These are phyloP conservation scores for Thera britannica DNA, from an alignment of 2,888 invertebrate genomes.

Conservation along the genomic window DNA sequence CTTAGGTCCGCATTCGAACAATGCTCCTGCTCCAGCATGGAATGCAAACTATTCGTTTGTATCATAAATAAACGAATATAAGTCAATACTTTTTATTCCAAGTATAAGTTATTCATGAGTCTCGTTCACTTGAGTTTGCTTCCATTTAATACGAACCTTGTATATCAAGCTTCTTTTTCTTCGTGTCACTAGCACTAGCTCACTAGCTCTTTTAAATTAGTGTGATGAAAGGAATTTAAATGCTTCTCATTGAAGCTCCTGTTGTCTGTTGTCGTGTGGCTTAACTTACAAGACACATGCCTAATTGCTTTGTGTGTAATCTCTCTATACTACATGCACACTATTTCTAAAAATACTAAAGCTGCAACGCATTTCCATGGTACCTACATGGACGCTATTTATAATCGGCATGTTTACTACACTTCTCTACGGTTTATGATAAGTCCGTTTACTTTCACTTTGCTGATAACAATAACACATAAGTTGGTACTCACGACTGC, in stretches of 20 bases:
- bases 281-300: background rate
- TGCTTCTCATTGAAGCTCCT: no score
- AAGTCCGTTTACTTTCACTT: conserved; percentile 17
- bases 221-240: no score
- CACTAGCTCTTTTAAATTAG: no score
- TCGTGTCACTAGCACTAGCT: no score
- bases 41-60: no score
- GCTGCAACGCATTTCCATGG: conserved; percentile 7
- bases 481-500: background rate
- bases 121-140: background rate
- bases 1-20: background rate
- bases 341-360: conserved; percentile 15
- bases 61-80: no score
- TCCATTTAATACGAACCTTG: background rate
- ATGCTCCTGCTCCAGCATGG: no score
- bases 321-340: background rate
- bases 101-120: background rate
- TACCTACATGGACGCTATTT: conserved; percentile 16
- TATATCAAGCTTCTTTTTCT: background rate
- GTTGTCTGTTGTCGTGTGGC: no score
- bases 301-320: background rate
- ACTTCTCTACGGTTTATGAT: conserved; percentile 21
- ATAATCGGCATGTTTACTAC: conserved; percentile 29
- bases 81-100: no score
- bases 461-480: conserved; percentile 19